Conservation (phyloP, 2,113 vertebrate genomes). For the Entelurus aequoreus region DNA sequence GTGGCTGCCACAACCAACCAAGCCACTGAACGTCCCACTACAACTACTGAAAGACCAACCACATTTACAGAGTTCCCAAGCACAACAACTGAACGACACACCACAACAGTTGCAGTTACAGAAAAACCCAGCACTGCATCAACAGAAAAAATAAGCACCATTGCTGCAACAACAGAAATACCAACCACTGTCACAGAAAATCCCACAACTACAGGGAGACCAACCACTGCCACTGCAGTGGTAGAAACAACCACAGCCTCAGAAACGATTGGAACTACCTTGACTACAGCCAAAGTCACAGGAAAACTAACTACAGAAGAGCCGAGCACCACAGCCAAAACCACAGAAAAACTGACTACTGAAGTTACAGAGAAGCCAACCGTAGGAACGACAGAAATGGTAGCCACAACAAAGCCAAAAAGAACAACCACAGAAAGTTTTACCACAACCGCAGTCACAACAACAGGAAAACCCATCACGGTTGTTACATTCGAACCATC, state of each 20-base stretch:
- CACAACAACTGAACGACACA: not conserved
- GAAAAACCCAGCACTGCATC: not conserved
- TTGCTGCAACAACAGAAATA: not conserved
- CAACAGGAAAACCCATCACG: not conserved
- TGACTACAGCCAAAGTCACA: not conserved
- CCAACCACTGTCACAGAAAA: not conserved
- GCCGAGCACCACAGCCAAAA: not conserved
- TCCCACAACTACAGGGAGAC: not conserved
- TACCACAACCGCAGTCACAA: not conserved
- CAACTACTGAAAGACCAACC: not conserved
- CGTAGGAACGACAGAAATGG: not conserved
- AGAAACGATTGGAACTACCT: not conserved
- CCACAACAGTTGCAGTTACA: not conserved
- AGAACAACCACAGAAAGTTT: not conserved
- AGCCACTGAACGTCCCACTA: not conserved
- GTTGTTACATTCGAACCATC: not conserved
- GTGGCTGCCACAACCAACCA: not conserved
- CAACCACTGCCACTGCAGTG: not conserved
- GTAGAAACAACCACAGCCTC: not conserved
- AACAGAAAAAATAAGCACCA: not conserved
- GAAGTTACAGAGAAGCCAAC: not conserved
- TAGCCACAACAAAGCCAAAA: not conserved
- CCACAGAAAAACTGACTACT: not conserved
- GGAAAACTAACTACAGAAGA: not conserved
- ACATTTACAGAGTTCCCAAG: not conserved